Conservation (phyloP, 1,140 invertebrate species). For the Plectus sambesii region DNA sequence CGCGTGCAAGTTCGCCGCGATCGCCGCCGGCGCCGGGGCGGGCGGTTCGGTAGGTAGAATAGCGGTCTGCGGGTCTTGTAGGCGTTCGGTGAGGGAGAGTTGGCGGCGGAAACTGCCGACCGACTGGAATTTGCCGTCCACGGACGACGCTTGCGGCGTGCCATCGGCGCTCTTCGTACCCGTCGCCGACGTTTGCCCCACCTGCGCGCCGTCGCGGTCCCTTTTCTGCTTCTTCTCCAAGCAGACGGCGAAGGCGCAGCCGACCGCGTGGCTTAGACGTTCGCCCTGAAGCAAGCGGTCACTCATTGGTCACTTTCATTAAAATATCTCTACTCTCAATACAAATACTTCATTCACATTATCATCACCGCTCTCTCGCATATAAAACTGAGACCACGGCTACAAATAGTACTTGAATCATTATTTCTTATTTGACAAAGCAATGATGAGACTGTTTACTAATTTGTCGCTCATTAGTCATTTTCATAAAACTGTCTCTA, state of each 20-base stretch:
- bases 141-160: background rate
- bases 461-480: too few species aligned
- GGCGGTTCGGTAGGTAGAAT: constrained; percentile 28
- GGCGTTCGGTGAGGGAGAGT: constrained; percentile 34
- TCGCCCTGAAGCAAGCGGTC: constrained; percentile 61
- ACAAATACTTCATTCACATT: background rate
- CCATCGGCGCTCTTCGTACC: constrained; percentile 7
- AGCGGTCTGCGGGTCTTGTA: constrained; percentile 39
- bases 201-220: constrained; percentile 74
- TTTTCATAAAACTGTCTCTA: too few species aligned
- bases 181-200: background rate
- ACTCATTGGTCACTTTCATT: background rate
- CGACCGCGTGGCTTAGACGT: constrained; percentile 91
- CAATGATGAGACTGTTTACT: too few species aligned
- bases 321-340: too few species aligned
- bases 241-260: constrained; percentile 96
- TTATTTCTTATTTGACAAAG: too few species aligned
- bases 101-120: constrained; percentile 39
- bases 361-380: too few species aligned
- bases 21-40: background rate
- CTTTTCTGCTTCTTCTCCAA: constrained; percentile 91
- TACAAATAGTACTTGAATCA: too few species aligned
- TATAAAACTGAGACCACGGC: too few species aligned
- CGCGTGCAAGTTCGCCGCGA: constrained; percentile 7
- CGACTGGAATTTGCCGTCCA: constrained; percentile 19